Evolutionary conservation across 1,140 invertebrate species (phyloP), one percentile per base, ranked within the genome.

Genomic region (Dendrolimus punctatus): DNA sequence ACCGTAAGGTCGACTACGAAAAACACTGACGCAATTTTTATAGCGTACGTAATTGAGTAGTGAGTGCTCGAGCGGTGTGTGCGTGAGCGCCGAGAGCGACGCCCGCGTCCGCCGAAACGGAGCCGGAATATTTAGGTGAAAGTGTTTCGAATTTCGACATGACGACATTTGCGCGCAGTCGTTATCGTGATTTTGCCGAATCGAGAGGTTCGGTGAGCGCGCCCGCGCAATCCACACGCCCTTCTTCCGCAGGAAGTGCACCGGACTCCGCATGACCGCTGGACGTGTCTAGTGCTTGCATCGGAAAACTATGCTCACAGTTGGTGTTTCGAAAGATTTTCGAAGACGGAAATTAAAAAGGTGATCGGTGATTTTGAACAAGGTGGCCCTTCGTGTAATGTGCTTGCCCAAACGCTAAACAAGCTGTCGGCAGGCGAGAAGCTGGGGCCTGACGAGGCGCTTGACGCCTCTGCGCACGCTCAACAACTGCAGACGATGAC

Each of bases 111-210:
- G 80, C 80, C 81, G 81, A 85, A 85, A 76, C 81, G 66, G 78
- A 83, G 81, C 71, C 80, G 79, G 80, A 85, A 85, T 85, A 85
- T 85, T 85, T 85, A 85, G 82, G 82, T 85, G 82, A 85, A 85
- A 85, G 82, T 85, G 77, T 85, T 85, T 85, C 82, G 79, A 85
- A 85, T 85, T 85, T 85, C 82, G 82, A 74, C 82, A 81, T 85
- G 80, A 84, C 82, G 78, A 84, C 80, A 84, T 85, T 85, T 67
- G 80, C 78, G 82, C 79, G 74, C 82, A 85, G 82, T 85, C 79
- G 80, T 86, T 86, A 86, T 86, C 83, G 83, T 80, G 80, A 79
- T 78, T 86, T 81, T 81, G 83, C 80, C 83, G 80, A 86, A 86
- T 79, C 80, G 67, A 84, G 80, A 83, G 76, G 80, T 79, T 82